Conservation (phyloP, 2,113 vertebrate genomes). For the Colius striatus region DNA sequence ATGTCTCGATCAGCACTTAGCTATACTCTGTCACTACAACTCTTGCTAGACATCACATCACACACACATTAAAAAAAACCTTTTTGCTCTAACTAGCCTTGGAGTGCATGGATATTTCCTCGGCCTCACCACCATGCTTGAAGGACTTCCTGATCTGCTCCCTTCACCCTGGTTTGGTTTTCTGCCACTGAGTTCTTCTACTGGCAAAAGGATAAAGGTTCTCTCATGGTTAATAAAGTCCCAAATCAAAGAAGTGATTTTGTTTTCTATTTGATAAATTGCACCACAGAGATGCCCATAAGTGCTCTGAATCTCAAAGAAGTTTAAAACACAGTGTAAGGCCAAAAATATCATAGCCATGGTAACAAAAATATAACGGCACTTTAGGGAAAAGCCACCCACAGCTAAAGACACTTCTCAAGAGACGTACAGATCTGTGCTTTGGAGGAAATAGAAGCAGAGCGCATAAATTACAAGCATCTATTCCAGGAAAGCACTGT, state of each 20-base stretch:
- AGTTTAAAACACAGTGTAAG: neutral
- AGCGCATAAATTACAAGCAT: neutral
- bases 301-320: neutral
- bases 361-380: neutral
- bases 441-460: neutral
- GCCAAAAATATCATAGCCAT: neutral
- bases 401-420: neutral
- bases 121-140: fast-evolving
- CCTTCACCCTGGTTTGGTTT: neutral
- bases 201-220: neutral
- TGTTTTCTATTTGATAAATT: neutral
- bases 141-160: neutral
- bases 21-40: neutral
- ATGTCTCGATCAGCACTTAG: neutral
- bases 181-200: neutral
- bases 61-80: neutral
- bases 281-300: neutral
- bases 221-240: neutral
- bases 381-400: neutral
- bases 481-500: neutral
- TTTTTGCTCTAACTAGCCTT: neutral
- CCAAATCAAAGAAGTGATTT: neutral
- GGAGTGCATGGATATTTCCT: neutral
- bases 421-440: neutral
- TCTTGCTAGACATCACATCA: neutral